Percentiles rank a stretch among this genome's conserved stretches.
phyloP scores from a whole-genome alignment of 2,888 invertebrate species.

The Pseudanteris insignis region DNA sequence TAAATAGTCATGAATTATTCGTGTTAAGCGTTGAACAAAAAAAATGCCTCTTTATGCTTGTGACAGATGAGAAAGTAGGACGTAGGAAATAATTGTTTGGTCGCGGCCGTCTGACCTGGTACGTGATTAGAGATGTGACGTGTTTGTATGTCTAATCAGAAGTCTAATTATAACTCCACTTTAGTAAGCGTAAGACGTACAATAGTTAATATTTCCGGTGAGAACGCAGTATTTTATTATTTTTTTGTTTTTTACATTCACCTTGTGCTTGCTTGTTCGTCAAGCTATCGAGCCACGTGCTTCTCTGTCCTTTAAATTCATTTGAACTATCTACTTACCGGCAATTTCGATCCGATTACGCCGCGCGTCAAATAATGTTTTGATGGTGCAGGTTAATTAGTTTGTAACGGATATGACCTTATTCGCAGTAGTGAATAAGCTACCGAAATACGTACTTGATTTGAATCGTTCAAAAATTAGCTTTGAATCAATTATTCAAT shows the following conservation, averaged over 20 bases:
- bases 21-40: constrained; percentile 11
- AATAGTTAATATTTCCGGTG: constrained; percentile 21
- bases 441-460: too few relatives aligned
- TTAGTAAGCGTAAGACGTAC: constrained; percentile 16
- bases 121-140: constrained; percentile 34
- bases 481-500: too few relatives aligned
- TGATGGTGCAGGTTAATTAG: constrained; percentile 20
- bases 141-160: constrained; percentile 34
- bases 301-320: constrained; percentile 22
- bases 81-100: constrained; percentile 30
- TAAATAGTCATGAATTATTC: constrained; percentile 3
- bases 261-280: too few relatives aligned
- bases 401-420: too few relatives aligned
- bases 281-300: constrained; percentile 12
- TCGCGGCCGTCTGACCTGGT: constrained; percentile 27
- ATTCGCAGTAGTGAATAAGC: too few relatives aligned
- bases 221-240: too few relatives aligned
- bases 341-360: constrained; percentile 6
- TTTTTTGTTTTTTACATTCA: too few relatives aligned
- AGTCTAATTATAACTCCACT: constrained; percentile 39
- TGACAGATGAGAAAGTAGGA: constrained; percentile 30
- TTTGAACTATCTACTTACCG: constrained; percentile 10
- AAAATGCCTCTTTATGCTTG: constrained; percentile 3
- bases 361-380: constrained; percentile 6
- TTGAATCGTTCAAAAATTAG: too few relatives aligned